Conservation (phyloP, 2,888 invertebrate genomes). For the Mythimna vitellina region DNA sequence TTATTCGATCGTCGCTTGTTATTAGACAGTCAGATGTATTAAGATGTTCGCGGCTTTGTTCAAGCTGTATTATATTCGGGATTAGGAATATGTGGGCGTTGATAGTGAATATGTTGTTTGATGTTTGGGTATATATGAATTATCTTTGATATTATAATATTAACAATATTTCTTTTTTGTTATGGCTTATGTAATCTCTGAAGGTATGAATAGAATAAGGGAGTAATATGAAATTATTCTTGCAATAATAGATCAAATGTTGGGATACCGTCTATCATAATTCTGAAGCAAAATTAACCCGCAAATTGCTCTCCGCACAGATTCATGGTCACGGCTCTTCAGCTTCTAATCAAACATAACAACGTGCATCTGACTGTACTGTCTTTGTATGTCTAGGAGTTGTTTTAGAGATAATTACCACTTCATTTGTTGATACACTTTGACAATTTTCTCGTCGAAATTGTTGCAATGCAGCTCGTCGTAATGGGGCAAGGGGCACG, state of each 20-base stretch:
- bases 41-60: constrained; percentile 40
- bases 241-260: constrained; percentile 1
- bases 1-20: constrained; percentile 69
- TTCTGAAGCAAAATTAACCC: constrained; percentile 28
- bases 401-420: constrained; percentile 53
- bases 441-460: constrained; percentile 59
- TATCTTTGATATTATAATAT: background rate
- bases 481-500: constrained; percentile 71
- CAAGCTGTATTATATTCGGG: constrained; percentile 6
- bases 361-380: constrained; percentile 30
- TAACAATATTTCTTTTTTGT: background rate
- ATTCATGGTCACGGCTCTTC: constrained; percentile 33
- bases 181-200: background rate
- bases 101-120: constrained; percentile 13
- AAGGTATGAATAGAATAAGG: background rate
- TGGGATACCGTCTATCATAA: constrained; percentile 18
- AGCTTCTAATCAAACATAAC: constrained; percentile 50
- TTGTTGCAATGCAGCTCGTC: constrained; percentile 66
- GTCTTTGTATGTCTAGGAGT: constrained; percentile 38
- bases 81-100: background rate
- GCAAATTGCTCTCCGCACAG: constrained; percentile 23
- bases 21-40: constrained; percentile 60
- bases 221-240: background rate
- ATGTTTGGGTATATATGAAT: background rate
- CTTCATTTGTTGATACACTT: constrained; percentile 55